Base-by-base conservation (phyloP, 1,140 invertebrate species). In the Drosophila tropicalis region DNA sequence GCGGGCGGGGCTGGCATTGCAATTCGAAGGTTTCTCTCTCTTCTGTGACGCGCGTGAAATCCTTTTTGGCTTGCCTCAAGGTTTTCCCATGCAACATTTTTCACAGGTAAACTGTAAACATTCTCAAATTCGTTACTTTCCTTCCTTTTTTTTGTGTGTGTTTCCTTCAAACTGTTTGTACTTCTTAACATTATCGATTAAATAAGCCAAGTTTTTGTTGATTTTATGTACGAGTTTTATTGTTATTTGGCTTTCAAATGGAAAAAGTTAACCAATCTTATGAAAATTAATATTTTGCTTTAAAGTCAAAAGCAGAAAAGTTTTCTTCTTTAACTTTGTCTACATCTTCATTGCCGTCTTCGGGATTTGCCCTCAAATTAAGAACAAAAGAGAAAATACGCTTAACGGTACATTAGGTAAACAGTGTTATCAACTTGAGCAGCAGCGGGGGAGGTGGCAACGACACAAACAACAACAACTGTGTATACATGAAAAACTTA, bases 371-470 rank as follows among this genome's bases (percentile, higher is more conserved):
- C 47, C 65, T 58, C 29, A 87, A 86, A 87, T 86, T 87, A 87
- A 73, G 79, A 87, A 86, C 68, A 86, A 73, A 67, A 76, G 55
- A 68, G 62, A 57, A 57, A 68, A 63, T 36, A 32, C 22, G 84
- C 84, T 87, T 87, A 87, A 87, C 84, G 84, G 84, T 87, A 87
- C 84, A 87, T 87, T 87, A 87, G 77, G 84, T 87, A 87, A 84
- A 87, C 82, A 86, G 67, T 82, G 72, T 80, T 86, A 79, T 86
- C 83, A 86, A 87, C 79, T 68, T 60, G 58, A 40, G 61, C 39
- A 15, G 54, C 63, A 69, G 34, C 5, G 34, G 60, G 39, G 40
- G 15, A 36, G 57, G 65, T 55, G 58, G 34, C 34, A 44, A 70
- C 44, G 44, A 47, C 51, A 62, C 32, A 44, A 17, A 55, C 34